Percentiles rank a stretch among this genome's conserved stretches.
phyloP scores from a whole-genome alignment of 2,797 vertebrate species.

The Danio choprae region DNA sequence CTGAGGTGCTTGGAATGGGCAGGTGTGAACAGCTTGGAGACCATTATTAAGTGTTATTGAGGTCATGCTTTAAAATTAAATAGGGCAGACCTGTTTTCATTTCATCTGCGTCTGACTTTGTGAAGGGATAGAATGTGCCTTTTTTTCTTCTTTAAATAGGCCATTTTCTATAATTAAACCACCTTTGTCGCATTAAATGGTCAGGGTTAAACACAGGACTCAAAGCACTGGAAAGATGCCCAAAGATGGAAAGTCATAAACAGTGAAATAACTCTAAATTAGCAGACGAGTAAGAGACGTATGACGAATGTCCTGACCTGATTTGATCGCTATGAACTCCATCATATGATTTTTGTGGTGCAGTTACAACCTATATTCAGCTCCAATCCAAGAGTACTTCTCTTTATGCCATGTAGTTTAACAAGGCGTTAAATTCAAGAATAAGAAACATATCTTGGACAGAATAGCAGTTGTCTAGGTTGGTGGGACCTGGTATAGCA shows the following conservation, averaged over 20 bases:
- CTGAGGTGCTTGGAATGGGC: slow-evolving; percentile 54
- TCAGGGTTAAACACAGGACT: slow-evolving; percentile 51
- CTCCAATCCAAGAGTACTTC: slow-evolving; percentile 42
- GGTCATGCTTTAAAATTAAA: slow-evolving; percentile 44
- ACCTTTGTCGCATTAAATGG: slow-evolving; percentile 50
- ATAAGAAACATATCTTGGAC: slow-evolving; percentile 50
- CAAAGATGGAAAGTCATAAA: slow-evolving; percentile 37
- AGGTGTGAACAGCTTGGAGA: slow-evolving; percentile 49
- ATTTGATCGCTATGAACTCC: slow-evolving; percentile 27
- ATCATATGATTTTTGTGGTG: slow-evolving; percentile 41
- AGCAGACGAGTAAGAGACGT: slow-evolving; percentile 14
- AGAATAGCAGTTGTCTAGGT: slow-evolving; percentile 60
- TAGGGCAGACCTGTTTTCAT: slow-evolving; percentile 49
- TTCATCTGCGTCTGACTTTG: slow-evolving; percentile 51
- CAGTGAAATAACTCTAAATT: slow-evolving; percentile 38
- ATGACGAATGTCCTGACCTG: slow-evolving; percentile 18
- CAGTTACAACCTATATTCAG: slow-evolving; percentile 15
- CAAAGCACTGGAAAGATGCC: slow-evolving; percentile 24
- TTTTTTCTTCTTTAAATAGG: slow-evolving; percentile 53
- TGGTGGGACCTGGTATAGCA: slow-evolving; percentile 68
- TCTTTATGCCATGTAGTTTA: slow-evolving; percentile 53
- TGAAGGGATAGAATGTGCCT: slow-evolving; percentile 44
- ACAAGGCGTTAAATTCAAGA: slow-evolving; percentile 60
- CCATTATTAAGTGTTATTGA: slow-evolving; percentile 47
- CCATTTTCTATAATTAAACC: slow-evolving; percentile 62